Conservation (phyloP, 53 echinoderm and acorn worm species). For the Apostichopus leukothele region DNA sequence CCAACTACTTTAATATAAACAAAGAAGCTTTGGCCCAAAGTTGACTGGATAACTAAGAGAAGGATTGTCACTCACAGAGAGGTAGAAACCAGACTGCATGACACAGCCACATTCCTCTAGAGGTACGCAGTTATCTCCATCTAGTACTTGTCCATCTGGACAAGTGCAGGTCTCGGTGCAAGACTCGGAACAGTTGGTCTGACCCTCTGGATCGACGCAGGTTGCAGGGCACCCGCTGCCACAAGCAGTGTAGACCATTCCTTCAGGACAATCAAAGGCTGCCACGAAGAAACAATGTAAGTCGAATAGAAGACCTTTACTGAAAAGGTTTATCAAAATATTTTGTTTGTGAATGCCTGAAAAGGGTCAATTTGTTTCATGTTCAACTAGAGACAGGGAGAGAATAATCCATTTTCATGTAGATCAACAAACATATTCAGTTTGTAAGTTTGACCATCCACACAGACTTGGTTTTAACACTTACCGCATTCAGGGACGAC, state of each 20-base stretch:
- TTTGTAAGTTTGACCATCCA: background rate
- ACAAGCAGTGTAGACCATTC: constrained; percentile 53
- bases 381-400: background rate
- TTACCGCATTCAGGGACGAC: constrained; percentile 58
- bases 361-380: background rate
- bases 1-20: too few relatives aligned
- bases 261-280: constrained; percentile 53
- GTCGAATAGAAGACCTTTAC: too few relatives aligned
- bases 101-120: constrained; percentile 60
- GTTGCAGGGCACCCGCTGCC: constrained; percentile 63
- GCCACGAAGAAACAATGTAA: background rate
- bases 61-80: constrained; percentile 28
- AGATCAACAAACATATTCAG: background rate
- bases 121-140: constrained; percentile 58
- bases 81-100: constrained; percentile 51
- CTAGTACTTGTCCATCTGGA: constrained; percentile 59
- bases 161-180: constrained; percentile 59
- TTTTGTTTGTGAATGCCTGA: background rate
- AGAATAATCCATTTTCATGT: background rate
- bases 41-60: too few relatives aligned
- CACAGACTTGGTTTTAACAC: background rate
- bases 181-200: constrained; percentile 27
- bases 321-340: background rate
- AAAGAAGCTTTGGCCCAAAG: too few relatives aligned
- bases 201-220: constrained; percentile 41